These are phyloP conservation scores for Leptinotarsa lineolata DNA, from an alignment of 1,140 invertebrate species.

Conservation along the genomic window DNA sequence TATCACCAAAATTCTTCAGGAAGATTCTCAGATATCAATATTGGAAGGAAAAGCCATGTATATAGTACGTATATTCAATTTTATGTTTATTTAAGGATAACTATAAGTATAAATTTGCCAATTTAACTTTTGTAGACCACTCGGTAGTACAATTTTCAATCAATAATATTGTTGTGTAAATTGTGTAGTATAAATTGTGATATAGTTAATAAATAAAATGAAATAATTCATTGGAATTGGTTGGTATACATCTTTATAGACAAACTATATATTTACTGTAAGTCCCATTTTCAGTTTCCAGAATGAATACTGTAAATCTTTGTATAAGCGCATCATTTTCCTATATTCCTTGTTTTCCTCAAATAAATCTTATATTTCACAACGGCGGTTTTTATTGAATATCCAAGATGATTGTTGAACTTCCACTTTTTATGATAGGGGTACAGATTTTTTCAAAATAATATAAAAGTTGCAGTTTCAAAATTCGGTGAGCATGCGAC, in stretches of 20 bases:
- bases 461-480: too few relatives aligned
- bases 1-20: too few relatives aligned
- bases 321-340: neutral
- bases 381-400: neutral
- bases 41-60: neutral
- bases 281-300: constrained; percentile 1
- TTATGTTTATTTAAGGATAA: constrained; percentile 3
- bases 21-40: neutral
- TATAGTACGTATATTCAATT: neutral
- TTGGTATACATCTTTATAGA: constrained; percentile 21
- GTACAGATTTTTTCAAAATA: too few relatives aligned
- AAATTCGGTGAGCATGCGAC: too few relatives aligned
- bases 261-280: constrained; percentile 15
- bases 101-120: constrained; percentile 13
- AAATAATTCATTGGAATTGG: constrained; percentile 16
- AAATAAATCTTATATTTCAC: neutral
- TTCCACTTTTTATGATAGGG: too few relatives aligned
- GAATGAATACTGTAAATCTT: neutral
- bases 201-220: constrained; percentile 24
- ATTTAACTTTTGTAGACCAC: constrained; percentile 20
- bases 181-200: constrained; percentile 27
- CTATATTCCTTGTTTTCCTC: neutral
- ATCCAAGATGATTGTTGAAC: neutral
- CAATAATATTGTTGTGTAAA: constrained; percentile 27
- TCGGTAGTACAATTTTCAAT: constrained; percentile 26